Conservation (phyloP, 2,888 invertebrate genomes). For the Drosophila emarginata region DNA sequence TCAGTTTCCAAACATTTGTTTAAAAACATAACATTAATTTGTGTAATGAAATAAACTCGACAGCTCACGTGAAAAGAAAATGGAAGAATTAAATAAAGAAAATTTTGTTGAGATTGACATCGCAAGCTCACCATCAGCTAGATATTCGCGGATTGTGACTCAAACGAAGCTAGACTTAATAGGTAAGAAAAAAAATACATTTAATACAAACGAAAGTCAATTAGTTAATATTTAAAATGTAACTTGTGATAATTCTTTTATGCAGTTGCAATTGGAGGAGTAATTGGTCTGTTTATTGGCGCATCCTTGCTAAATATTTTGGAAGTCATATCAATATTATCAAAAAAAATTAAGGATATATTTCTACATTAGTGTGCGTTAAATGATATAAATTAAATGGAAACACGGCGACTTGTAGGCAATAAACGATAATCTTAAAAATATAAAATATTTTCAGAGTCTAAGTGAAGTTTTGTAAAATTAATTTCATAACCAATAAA, state of each 20-base stretch:
- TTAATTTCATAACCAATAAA: too few relatives aligned
- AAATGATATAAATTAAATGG: neutral
- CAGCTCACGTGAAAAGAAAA: slow-evolving; percentile 51
- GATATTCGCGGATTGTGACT: slow-evolving; percentile 65
- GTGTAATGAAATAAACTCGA: neutral
- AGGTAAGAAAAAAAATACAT: slow-evolving; percentile 41
- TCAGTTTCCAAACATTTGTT: neutral
- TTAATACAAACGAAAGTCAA: neutral
- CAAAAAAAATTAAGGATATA: slow-evolving; percentile 6
- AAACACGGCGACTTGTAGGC: neutral
- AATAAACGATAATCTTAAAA: neutral
- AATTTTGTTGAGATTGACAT: slow-evolving; percentile 56
- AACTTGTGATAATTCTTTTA: neutral
- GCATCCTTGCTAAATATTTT: slow-evolving; percentile 56
- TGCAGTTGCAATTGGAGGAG: slow-evolving; percentile 70
- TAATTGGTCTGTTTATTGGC: slow-evolving; percentile 67
- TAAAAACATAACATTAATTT: neutral
- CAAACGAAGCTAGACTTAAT: slow-evolving; percentile 68
- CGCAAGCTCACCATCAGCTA: slow-evolving; percentile 55
- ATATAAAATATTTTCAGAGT: neutral
- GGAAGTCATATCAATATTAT: slow-evolving; percentile 39
- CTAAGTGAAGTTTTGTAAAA: too few relatives aligned
- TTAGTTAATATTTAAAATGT: too few relatives aligned
- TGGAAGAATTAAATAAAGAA: neutral
- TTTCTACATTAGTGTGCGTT: neutral